Evolutionary conservation across 1,140 invertebrate species (phyloP).

Genomic region (Drosophila tropicalis): DNA sequence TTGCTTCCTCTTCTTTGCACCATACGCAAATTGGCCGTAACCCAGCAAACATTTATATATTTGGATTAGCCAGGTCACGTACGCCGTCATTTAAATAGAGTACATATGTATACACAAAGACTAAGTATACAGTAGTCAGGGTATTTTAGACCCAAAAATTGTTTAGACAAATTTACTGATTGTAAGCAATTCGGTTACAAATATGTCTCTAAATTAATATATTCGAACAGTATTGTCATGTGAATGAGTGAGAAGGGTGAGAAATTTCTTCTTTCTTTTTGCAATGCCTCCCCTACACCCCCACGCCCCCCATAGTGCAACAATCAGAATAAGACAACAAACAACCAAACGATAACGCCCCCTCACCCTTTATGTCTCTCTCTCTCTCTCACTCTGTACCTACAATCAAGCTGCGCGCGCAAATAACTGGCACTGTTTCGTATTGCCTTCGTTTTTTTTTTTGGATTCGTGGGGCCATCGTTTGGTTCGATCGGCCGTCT

Average conservation of each 20-base stretch:
- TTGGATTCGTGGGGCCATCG: conserved; percentile 48
- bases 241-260: too few relatives aligned
- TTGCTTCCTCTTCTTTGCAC: conserved; percentile 51
- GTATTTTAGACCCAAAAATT: too few relatives aligned
- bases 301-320: background rate
- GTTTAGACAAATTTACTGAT: too few relatives aligned
- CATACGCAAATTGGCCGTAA: conserved; percentile 73
- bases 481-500: conserved; percentile 19
- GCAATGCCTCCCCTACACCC: background rate
- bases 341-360: conserved; percentile 3
- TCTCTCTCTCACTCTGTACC: conserved; percentile 23
- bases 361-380: conserved; percentile 23
- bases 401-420: conserved; percentile 53
- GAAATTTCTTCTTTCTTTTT: background rate
- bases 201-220: background rate
- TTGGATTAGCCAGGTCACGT: conserved; percentile 56
- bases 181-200: too few relatives aligned
- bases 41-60: conserved; percentile 68
- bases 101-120: conserved; percentile 19
- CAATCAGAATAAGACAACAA: conserved; percentile 12
- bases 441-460: conserved; percentile 38
- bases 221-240: too few relatives aligned
- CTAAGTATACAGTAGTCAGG: background rate
- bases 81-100: conserved; percentile 41
- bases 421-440: conserved; percentile 53